Conservation (phyloP, 2,113 vertebrate genomes). For the Numida meleagris region DNA sequence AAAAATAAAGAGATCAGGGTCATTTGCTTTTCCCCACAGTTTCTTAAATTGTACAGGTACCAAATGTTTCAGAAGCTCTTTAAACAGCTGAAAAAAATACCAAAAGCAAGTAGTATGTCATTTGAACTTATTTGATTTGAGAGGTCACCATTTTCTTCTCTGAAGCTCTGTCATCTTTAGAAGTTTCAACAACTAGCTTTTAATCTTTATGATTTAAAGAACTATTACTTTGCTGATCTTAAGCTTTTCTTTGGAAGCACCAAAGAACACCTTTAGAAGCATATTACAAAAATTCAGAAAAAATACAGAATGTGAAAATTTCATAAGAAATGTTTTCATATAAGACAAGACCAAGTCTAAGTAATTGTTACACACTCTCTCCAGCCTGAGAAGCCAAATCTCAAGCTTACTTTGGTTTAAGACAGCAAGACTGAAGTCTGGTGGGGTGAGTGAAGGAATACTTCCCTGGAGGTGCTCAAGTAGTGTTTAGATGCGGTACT, state of each 20-base stretch:
- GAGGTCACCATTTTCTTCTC: background rate
- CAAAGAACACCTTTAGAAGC: background rate
- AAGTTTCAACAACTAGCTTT: background rate
- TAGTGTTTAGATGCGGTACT: too few relatives aligned
- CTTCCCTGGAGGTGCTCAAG: too few relatives aligned
- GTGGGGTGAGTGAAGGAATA: background rate
- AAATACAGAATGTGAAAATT: background rate
- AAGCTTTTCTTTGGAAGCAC: background rate
- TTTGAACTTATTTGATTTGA: background rate
- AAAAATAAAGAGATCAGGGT: rapidly evolving
- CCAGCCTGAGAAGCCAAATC: background rate
- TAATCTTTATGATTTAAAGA: background rate
- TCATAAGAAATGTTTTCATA: background rate
- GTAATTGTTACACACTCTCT: rapidly evolving
- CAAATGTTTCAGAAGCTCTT: background rate
- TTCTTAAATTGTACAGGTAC: background rate
- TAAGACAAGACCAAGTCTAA: background rate
- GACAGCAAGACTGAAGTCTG: background rate
- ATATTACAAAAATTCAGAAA: background rate
- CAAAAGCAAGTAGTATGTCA: background rate
- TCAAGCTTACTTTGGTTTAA: background rate
- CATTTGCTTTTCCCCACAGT: background rate
- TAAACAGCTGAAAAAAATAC: background rate
- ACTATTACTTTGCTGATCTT: background rate
- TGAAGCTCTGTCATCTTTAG: background rate